phyloP scores from a whole-genome alignment of 2,888 invertebrate genomes.

The Acanthosepion lycidas region DNA sequence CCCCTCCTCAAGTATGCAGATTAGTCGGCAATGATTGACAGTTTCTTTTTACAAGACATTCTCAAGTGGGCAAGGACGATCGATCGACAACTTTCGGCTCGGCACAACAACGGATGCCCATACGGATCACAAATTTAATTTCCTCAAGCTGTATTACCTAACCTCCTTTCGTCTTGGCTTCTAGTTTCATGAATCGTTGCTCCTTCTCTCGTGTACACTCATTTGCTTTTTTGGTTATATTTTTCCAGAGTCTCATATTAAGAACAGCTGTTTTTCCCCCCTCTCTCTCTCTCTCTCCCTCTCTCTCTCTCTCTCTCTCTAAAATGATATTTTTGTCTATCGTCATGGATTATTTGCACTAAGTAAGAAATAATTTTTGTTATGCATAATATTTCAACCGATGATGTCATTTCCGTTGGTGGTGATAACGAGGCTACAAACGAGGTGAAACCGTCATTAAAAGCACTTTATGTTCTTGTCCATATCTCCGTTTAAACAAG shows the following conservation, averaged over 20 bases:
- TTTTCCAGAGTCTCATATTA: not conserved
- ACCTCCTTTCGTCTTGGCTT: not conserved
- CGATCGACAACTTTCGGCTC: constrained; percentile 13
- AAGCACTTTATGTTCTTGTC: no score
- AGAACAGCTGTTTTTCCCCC: not conserved
- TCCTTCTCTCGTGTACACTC: not conserved
- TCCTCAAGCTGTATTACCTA: not conserved
- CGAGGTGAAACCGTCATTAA: no score
- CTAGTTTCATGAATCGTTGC: not conserved
- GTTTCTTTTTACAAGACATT: constrained; percentile 17
- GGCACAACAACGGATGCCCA: not conserved
- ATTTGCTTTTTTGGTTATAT: not conserved
- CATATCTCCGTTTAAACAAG: no score
- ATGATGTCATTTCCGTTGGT: no score
- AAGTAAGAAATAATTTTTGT: no score
- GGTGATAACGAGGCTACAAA: no score
- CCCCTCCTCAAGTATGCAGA: constrained; percentile 6
- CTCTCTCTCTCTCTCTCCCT: not conserved
- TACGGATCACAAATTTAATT: not conserved
- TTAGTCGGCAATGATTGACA: not conserved
- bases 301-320: no score
- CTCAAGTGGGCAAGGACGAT: not conserved
- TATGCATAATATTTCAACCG: no score
- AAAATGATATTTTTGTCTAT: not conserved
- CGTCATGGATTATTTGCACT: no score